These are phyloP conservation scores for Melanotaenia parkinsoni DNA, from an alignment of 2,797 vertebrate genomes.

Conservation along the genomic window DNA sequence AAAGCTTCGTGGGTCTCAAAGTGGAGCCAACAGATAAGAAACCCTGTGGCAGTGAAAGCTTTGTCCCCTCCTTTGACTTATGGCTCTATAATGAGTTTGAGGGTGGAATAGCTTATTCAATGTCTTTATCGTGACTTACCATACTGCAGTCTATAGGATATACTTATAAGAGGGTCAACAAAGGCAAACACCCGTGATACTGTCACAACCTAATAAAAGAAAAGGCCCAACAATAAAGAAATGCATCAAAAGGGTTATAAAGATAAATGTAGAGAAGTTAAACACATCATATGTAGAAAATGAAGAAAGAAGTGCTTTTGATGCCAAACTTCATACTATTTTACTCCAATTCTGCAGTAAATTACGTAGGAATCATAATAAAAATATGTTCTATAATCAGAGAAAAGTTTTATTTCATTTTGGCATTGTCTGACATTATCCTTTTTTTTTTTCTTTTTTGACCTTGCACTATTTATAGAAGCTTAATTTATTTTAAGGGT, in stretches of 20 bases:
- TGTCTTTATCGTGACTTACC: conserved; percentile 62
- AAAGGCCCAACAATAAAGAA: conserved; percentile 11
- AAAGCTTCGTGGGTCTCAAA: conserved; percentile 25
- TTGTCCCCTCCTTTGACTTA: conserved; percentile 53
- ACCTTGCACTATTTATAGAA: conserved; percentile 57
- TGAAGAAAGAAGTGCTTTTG: not conserved
- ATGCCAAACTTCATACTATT: not conserved
- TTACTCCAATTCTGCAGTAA: not conserved
- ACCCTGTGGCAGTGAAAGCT: conserved; percentile 38
- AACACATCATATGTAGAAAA: not conserved
- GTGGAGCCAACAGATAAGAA: conserved; percentile 64
- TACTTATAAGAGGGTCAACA: conserved; percentile 40
- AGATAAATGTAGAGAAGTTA: not conserved
- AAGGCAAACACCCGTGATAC: conserved; percentile 32
- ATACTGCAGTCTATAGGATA: conserved; percentile 58
- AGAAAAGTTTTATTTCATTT: conserved; percentile 1
- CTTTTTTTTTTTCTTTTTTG: conserved; percentile 14
- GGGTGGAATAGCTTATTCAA: conserved; percentile 52
- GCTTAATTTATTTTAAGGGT: conserved; percentile 49
- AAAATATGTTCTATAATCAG: not conserved
- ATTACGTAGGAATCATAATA: not conserved
- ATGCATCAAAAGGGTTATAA: conserved; percentile 1
- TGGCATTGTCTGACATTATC: not conserved
- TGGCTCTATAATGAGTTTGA: conserved; percentile 43
- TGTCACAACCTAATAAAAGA: conserved; percentile 2